Evolutionary conservation across 2,888 invertebrate species (phyloP), one percentile per base, ranked within the genome.

Genomic region (Eristalis intricaria): DNA sequence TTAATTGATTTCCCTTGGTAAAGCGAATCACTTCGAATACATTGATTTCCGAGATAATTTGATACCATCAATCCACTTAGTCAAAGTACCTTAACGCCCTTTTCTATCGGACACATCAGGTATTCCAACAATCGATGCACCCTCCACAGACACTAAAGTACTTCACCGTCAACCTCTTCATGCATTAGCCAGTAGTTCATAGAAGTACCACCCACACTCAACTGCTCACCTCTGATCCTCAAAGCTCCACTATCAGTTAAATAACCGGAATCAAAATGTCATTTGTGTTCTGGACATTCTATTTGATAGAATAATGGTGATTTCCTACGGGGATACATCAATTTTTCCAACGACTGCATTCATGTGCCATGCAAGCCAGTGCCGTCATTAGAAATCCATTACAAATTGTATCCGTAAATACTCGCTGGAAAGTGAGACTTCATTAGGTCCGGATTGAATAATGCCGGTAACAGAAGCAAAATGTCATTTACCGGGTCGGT

Each of bases 401-500:
- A 50, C 19, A 50, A 50, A 19, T n/a, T 50, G 50, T 50, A 8
- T 50, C 19, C 50, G 1, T 4, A 70, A 69, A 56, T 35, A 32
- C 56, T 15, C 19, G 7, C 11, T 19, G 7, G 10, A 15, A 11
- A 23, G n/a, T 60, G n/a, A 63, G 19, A 19, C 71, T 61, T 15
- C 63, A 63, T 32, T 68, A 58, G 40, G 23, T 70, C 60, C 11
- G 38, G 35, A 70, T 40, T 60, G 32, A 15, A 63, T 63, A 43
- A 73, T 73, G 38, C 40, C 22, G 4, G 40, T 43, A 61, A 50
- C 19, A 32, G 50, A 32, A 7, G 29, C 22, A 50, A 10, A 29
- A 19, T 29, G 7, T 43, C 19, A 43, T 13, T 43, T 26, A 43
- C 40, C 5, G 19, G 29, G 13, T 40, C 40, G 13, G 13, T 29